Base-by-base conservation (phyloP, 2,113 vertebrate species). In the Microcebus murinus region DNA sequence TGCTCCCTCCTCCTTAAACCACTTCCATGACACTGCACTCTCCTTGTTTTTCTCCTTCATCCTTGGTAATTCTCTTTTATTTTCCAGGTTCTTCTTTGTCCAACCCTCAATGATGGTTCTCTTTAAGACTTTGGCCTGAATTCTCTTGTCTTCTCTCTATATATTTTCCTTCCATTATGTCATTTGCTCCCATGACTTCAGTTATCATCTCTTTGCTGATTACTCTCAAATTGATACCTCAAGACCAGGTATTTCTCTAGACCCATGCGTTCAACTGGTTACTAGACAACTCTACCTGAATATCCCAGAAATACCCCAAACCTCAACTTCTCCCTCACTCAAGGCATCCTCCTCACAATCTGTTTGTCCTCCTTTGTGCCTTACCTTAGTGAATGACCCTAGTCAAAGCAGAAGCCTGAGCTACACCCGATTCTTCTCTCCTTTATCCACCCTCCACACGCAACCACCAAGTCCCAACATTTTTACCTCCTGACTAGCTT, bases 1-100 rank as follows among this genome's bases (percentile, higher is more conserved):
- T 29, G 65, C 48, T 88, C 25, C 29, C 45, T 85, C 50, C 74
- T 83, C 52, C 77, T 94, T 61, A 81, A 90, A 73, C 42, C 36
- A 52, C 83, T 96, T 92, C 70, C 20, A 48, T 70, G 76, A 61
- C 65, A 73, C 27, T 20, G 6, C 27, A 45, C 23, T 29, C 15
- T 80, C 52, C 31, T 87, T 87, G 59, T 73, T 96, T 85, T 92
- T 95, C 83, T 90, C n/a, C 77, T 42, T 36, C 50, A 91, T 94
- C 61, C 61, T 93, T 96, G 55, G 76, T 91, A 71, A 86, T 93
- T 88, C 74, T 55, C 84, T 87, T 94, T 90, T 92, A 87, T 39
- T 87, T 70, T 89, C 29, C 20, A 88, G 73, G 12, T 34, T 85
- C 34, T 21, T 93, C 87, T 59, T 92, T 74, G 39, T 87, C 80